These are phyloP conservation scores for Cyphomyrus discorhynchus DNA, from an alignment of 2,113 vertebrate species.

Conservation along the genomic window DNA sequence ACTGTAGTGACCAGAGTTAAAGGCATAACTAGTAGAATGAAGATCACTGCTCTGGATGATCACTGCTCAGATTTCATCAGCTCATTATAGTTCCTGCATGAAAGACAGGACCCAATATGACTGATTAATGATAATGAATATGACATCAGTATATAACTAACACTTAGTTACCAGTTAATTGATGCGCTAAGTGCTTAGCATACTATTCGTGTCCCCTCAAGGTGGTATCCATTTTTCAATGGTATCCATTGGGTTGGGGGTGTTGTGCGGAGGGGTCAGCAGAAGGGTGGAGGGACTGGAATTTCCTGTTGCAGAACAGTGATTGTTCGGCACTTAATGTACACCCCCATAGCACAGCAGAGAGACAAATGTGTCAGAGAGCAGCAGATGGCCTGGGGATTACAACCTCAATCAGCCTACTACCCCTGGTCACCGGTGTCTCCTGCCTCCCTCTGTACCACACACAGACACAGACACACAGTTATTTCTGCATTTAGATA, in stretches of 20 bases:
- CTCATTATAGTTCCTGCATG: too few species aligned
- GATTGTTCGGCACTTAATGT: not conserved
- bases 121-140: not conserved
- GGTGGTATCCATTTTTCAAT: not conserved
- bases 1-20: too few species aligned
- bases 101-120: not conserved
- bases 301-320: constrained; percentile 5
- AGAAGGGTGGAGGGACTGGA: not conserved
- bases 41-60: too few species aligned
- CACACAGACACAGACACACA: not conserved
- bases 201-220: not conserved
- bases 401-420: constrained; percentile 57
- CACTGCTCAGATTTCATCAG: too few species aligned
- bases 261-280: not conserved
- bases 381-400: constrained; percentile 65
- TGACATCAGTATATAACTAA: not conserved
- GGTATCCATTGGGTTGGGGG: not conserved
- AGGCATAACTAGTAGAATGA: too few species aligned
- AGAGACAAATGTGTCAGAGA: constrained; percentile 19
- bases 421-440: constrained; percentile 25
- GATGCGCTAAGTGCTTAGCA: not conserved
- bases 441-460: not conserved
- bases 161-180: not conserved
- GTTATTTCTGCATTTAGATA: not conserved
- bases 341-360: not conserved